phyloP scores from a whole-genome alignment of 2,888 invertebrate species.

The Deilephila elpenor region DNA sequence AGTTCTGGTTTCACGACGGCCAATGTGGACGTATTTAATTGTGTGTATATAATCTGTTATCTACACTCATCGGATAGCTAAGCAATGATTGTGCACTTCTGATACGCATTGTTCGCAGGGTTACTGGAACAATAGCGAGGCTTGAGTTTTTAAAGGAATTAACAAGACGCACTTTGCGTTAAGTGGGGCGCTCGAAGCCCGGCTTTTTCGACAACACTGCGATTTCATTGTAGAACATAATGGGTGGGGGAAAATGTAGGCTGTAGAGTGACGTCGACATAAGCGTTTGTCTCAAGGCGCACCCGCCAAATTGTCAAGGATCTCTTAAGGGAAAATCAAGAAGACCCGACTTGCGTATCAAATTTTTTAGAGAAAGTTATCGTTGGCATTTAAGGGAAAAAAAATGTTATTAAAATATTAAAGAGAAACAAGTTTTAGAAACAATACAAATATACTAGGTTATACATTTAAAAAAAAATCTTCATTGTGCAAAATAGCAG shows the following conservation, averaged over 20 bases:
- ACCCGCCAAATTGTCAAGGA: not conserved
- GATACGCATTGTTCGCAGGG: conserved; percentile 45
- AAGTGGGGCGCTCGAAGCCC: conserved; percentile 41
- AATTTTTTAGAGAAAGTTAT: not conserved
- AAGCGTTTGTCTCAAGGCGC: not conserved
- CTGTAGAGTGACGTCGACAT: conserved; percentile 4
- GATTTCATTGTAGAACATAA: conserved; percentile 14
- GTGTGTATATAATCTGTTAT: not conserved
- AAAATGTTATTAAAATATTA: not conserved
- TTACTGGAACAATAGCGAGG: conserved; percentile 49
- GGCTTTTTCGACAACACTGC: conserved; percentile 13
- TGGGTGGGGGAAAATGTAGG: conserved; percentile 30
- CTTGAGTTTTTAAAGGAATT: conserved; percentile 50
- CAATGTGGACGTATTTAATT: not conserved
- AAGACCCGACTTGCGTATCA: not conserved
- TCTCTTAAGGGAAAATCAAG: conserved; percentile 14
- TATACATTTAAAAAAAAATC: no score
- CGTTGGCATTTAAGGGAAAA: not conserved
- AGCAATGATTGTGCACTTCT: not conserved
- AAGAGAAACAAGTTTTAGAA: no score
- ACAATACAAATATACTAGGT: no score
- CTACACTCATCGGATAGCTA: not conserved
- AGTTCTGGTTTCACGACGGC: not conserved
- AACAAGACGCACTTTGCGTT: conserved; percentile 49
- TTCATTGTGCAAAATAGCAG: no score